phyloP scores from a whole-genome alignment of 2,113 vertebrate genomes.

The Laterallus jamaicensis region DNA sequence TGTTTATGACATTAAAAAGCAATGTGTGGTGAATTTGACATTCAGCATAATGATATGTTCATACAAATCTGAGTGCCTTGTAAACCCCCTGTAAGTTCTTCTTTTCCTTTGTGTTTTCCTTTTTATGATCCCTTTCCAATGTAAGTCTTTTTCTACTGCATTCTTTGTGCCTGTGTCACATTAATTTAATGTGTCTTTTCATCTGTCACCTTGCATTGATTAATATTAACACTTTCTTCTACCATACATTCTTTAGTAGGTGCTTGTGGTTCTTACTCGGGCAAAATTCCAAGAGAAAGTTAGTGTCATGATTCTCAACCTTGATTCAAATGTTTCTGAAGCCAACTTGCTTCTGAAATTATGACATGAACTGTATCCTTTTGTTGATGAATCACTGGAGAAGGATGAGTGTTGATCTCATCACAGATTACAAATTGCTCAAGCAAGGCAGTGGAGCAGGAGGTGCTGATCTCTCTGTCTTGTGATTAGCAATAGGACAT shows the following conservation, averaged over 20 bases:
- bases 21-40: not conserved
- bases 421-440: not conserved
- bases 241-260: not conserved
- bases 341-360: not conserved
- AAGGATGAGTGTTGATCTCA: not conserved
- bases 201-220: not conserved
- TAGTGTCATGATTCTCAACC: not conserved
- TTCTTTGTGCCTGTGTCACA: not conserved
- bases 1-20: not conserved
- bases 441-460: accelerated
- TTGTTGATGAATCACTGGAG: not conserved
- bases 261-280: not conserved
- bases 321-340: not conserved
- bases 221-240: not conserved
- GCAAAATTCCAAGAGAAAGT: not conserved
- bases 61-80: not conserved
- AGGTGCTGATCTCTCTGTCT: not conserved
- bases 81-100: not conserved
- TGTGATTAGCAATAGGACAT: not conserved
- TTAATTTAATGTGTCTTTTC: not conserved
- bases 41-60: not conserved
- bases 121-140: not conserved
- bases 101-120: not conserved
- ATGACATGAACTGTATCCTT: not conserved
- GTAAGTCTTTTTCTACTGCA: not conserved